These are phyloP conservation scores for Argynnis bischoffii DNA, from an alignment of 2,888 invertebrate species.

Conservation along the genomic window DNA sequence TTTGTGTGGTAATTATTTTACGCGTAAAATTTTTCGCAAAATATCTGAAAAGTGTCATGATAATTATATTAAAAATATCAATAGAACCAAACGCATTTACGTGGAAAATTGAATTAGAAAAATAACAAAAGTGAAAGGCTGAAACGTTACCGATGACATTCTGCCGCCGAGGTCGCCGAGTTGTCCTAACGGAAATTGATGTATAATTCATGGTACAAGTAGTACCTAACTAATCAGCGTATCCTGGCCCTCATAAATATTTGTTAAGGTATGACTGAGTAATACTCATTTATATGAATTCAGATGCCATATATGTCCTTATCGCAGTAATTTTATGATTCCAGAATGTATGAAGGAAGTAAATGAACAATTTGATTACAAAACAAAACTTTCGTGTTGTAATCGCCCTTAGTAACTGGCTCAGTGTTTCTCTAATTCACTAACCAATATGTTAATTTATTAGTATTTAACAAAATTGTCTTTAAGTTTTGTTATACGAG, in stretches of 20 bases:
- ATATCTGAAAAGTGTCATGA: too few relatives aligned
- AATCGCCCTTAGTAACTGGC: not conserved
- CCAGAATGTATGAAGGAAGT: not conserved
- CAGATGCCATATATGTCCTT: conserved; percentile 1
- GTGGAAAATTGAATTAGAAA: conserved; percentile 20
- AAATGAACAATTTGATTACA: not conserved
- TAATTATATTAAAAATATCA: not conserved
- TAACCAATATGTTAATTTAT: too few relatives aligned
- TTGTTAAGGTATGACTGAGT: not conserved
- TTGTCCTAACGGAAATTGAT: conserved; percentile 43
- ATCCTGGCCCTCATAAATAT: conserved; percentile 22
- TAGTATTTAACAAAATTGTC: too few relatives aligned
- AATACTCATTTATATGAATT: conserved; percentile 5
- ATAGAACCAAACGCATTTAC: not conserved
- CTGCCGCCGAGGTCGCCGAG: conserved; percentile 41
- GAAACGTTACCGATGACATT: conserved; percentile 44
- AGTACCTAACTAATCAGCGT: conserved; percentile 24
- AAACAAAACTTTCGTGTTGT: not conserved
- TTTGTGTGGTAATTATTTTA: too few relatives aligned
- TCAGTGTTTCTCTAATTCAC: too few relatives aligned
- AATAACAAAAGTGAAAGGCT: conserved; percentile 45
- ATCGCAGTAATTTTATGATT: not conserved
- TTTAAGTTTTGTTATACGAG: too few relatives aligned
- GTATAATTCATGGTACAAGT: conserved; percentile 24
- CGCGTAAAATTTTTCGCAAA: too few relatives aligned